phyloP scores from a whole-genome alignment of 2,888 invertebrate genomes.

The Drosophila borborema region DNA sequence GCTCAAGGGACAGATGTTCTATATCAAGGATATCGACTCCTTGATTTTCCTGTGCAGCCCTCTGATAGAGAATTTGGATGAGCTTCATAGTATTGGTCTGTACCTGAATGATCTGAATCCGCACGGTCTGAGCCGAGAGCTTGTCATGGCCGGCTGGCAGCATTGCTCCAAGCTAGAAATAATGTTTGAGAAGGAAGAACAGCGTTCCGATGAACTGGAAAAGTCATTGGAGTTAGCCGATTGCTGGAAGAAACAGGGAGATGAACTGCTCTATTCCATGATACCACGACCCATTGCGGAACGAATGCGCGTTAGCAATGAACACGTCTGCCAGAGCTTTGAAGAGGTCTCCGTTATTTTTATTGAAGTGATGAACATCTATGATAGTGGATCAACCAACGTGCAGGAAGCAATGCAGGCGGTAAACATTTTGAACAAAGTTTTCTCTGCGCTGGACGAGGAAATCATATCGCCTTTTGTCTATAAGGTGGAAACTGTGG shows the following conservation, averaged over 20 bases:
- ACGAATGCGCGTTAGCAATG: conserved; percentile 90
- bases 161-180: conserved; percentile 92
- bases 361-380: conserved; percentile 83
- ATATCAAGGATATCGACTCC: conserved; percentile 91
- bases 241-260: conserved; percentile 94
- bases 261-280: conserved; percentile 96
- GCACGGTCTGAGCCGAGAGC: conserved; percentile 93
- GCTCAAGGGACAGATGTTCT: conserved; percentile 94
- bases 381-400: conserved; percentile 79
- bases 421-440: conserved; percentile 93
- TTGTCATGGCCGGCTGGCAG: conserved; percentile 94
- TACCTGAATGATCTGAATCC: conserved; percentile 93
- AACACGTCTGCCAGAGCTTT: conserved; percentile 91
- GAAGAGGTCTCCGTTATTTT: conserved; percentile 85
- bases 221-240: conserved; percentile 91
- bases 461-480: conserved; percentile 93
- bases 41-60: conserved; percentile 95
- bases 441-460: conserved; percentile 93
- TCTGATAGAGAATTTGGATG: conserved; percentile 94
- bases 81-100: conserved; percentile 91
- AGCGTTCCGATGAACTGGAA: conserved; percentile 91
- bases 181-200: conserved; percentile 93
- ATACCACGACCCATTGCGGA: conserved; percentile 94
- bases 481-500: conserved; percentile 97
- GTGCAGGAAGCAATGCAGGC: conserved; percentile 90